Conservation (phyloP, 2,888 invertebrate species). For the Rhingia rostrata region DNA sequence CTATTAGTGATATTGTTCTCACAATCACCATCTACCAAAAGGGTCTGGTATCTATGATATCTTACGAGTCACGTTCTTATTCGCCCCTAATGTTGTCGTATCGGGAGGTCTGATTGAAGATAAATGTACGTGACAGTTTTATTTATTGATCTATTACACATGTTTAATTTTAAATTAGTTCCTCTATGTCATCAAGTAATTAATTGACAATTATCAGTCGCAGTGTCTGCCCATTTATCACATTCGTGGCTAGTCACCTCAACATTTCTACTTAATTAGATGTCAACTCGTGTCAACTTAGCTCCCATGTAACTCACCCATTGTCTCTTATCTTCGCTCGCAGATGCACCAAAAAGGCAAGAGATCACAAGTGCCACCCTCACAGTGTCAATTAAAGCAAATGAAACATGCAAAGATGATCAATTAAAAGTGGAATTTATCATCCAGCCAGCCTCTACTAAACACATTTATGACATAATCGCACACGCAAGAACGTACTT, state of each 20-base stretch:
- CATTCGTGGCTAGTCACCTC: neutral
- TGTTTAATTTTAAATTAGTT: neutral
- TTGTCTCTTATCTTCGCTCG: neutral
- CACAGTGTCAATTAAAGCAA: constrained; percentile 44
- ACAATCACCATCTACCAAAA: too few species aligned
- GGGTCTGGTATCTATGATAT: too few species aligned
- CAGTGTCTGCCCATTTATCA: neutral
- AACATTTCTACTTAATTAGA: neutral
- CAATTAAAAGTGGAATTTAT: constrained; percentile 48
- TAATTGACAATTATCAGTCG: neutral
- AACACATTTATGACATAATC: neutral
- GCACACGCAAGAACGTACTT: neutral
- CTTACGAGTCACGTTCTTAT: too few species aligned
- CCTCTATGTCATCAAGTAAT: neutral
- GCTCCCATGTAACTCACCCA: constrained; percentile 2
- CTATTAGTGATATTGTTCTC: too few species aligned
- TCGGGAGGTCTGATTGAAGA: too few species aligned
- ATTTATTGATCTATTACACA: neutral
- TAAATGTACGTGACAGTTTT: too few species aligned
- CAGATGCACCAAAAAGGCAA: neutral
- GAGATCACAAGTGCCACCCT: constrained; percentile 2
- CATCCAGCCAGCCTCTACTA: constrained; percentile 4
- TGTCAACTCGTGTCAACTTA: constrained; percentile 7
- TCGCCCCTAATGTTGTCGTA: too few species aligned
- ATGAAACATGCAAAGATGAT: constrained; percentile 36